Evolutionary conservation across 1,140 invertebrate species (phyloP).

Genomic region (Drosophila orosa): DNA sequence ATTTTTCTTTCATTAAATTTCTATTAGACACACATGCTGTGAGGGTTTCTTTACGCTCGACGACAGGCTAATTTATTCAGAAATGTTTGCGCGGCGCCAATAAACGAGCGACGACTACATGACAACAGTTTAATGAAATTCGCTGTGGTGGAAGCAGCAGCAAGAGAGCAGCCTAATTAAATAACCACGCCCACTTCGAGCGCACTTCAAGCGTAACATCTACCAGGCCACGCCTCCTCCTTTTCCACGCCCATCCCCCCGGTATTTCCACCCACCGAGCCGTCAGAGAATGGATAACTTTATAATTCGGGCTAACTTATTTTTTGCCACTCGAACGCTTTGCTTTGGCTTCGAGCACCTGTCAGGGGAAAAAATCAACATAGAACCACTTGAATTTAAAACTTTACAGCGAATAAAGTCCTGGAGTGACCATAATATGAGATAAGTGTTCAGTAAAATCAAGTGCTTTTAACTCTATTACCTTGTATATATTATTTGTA

Average conservation of each 20-base stretch:
- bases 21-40: conserved; percentile 14
- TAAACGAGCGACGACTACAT: conserved; percentile 32
- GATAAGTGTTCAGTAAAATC: not conserved
- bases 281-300: conserved; percentile 36
- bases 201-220: conserved; percentile 18
- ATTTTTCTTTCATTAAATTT: conserved; percentile 22
- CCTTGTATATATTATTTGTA: not conserved
- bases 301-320: conserved; percentile 45
- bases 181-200: conserved; percentile 40
- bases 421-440: not conserved
- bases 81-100: conserved; percentile 42
- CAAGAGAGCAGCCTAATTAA: conserved; percentile 39
- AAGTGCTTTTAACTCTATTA: not conserved
- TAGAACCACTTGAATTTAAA: conserved; percentile 8
- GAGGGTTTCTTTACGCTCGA: not conserved
- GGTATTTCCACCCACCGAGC: conserved; percentile 17
- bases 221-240: conserved; percentile 16
- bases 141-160: not conserved
- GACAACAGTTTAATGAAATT: conserved; percentile 51
- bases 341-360: conserved; percentile 38
- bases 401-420: conserved; percentile 14
- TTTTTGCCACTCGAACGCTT: conserved; percentile 53
- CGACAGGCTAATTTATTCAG: conserved; percentile 34
- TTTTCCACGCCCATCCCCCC: not conserved
- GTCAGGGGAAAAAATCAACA: conserved; percentile 6